phyloP scores from a whole-genome alignment of 2,797 vertebrate genomes.

The Cuniculus paca region DNA sequence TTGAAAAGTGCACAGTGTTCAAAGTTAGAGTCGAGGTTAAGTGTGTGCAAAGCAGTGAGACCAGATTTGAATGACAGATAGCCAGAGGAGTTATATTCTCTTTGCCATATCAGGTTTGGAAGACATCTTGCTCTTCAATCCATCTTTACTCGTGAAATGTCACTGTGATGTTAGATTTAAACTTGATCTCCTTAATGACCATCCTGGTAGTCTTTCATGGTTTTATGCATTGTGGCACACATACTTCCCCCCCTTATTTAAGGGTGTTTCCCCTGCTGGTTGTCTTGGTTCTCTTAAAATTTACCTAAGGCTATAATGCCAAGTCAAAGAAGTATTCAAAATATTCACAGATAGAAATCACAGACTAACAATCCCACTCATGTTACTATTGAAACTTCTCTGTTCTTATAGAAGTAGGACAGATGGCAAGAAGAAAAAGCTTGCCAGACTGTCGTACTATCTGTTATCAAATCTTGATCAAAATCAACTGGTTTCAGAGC shows the following conservation, averaged over 20 bases:
- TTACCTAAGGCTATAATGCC: neutral
- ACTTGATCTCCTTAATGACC: neutral
- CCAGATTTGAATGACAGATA: slow-evolving; percentile 59
- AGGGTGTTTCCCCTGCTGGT: neutral
- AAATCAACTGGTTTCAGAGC: neutral
- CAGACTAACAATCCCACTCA: neutral
- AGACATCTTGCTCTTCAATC: neutral
- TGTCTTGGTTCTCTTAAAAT: slow-evolving; percentile 21
- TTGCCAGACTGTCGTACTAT: neutral
- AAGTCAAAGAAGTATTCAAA: neutral
- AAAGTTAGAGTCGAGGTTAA: slow-evolving; percentile 77
- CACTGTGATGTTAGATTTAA: slow-evolving; percentile 48
- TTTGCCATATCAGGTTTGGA: slow-evolving; percentile 19
- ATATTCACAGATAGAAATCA: neutral
- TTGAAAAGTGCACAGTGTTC: slow-evolving; percentile 81
- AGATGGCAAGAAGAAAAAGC: neutral
- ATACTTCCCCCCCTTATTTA: neutral
- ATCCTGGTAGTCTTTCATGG: neutral
- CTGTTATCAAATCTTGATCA: neutral
- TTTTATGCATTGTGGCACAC: neutral
- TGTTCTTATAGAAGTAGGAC: neutral
- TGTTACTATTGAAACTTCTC: neutral
- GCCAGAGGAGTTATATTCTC: slow-evolving; percentile 35
- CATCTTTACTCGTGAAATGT: slow-evolving; percentile 15
- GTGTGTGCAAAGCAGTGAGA: slow-evolving; percentile 63